Evolutionary conservation across 2,888 invertebrate genomes (phyloP).

Genomic region (Brachylomia viminalis): DNA sequence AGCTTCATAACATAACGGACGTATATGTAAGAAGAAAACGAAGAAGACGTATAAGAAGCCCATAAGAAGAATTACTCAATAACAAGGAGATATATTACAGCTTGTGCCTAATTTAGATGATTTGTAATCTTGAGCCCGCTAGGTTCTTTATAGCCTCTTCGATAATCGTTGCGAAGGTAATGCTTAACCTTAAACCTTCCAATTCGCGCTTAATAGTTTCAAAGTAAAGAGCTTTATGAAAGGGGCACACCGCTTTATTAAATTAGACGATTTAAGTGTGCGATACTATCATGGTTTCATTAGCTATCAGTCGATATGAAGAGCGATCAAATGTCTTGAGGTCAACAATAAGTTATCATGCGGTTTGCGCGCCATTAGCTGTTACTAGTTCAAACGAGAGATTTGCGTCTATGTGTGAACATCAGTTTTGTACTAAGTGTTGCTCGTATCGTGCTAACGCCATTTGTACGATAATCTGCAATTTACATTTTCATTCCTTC

Average conservation of each 20-base stretch:
- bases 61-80: conserved; percentile 38
- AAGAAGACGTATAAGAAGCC: too few relatives aligned
- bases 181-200: conserved; percentile 76
- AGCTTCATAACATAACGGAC: conserved; percentile 54
- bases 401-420: conserved; percentile 39
- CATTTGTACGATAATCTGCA: conserved; percentile 49
- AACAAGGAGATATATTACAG: conserved; percentile 72
- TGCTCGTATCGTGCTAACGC: conserved; percentile 42
- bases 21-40: too few relatives aligned
- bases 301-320: conserved; percentile 70
- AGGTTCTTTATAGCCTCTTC: conserved; percentile 72
- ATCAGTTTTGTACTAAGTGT: conserved; percentile 27
- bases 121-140: conserved; percentile 68
- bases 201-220: conserved; percentile 69
- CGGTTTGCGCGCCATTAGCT: conserved; percentile 63
- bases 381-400: conserved; percentile 63
- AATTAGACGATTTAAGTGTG: conserved; percentile 72
- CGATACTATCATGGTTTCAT: conserved; percentile 72
- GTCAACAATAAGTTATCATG: conserved; percentile 72
- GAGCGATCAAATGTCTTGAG: conserved; percentile 71
- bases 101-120: conserved; percentile 67
- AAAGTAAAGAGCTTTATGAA: conserved; percentile 68
- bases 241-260: conserved; percentile 74
- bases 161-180: conserved; percentile 70
- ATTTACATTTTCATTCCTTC: conserved; percentile 55